Percentiles rank a stretch among this genome's conserved stretches.
Conservation (phyloP, 2,888 invertebrate genomes). For the Augochlorella aurata region DNA sequence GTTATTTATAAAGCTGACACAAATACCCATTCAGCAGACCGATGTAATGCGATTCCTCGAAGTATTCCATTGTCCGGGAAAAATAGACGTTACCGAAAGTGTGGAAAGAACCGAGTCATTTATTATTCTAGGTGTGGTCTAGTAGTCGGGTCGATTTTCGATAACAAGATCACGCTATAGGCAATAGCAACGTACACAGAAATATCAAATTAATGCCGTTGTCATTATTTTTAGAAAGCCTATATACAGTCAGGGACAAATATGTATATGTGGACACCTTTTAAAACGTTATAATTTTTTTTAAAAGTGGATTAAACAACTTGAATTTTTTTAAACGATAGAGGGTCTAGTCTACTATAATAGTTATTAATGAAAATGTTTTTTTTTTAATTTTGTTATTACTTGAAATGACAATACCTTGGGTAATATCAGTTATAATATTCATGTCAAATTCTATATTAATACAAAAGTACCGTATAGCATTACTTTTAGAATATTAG, state of each 20-base stretch:
- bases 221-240: neutral
- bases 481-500: no score
- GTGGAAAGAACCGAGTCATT: neutral
- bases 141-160: neutral
- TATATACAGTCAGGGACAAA: neutral
- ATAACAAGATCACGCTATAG: neutral
- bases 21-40: neutral
- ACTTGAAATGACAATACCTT: no score
- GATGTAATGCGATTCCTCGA: neutral
- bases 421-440: no score
- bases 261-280: no score
- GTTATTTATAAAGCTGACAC: neutral
- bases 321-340: no score
- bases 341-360: no score
- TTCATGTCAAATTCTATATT: no score
- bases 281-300: no score
- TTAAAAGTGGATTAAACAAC: no score
- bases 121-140: neutral
- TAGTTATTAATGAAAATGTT: no score
- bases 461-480: no score
- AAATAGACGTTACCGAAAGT: neutral
- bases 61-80: neutral
- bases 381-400: no score
- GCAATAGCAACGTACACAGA: neutral
- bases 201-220: neutral